Evolutionary conservation across 35 echinoderm and acorn worm species (phyloP).

Genomic region (Lytechinus variegatus): DNA sequence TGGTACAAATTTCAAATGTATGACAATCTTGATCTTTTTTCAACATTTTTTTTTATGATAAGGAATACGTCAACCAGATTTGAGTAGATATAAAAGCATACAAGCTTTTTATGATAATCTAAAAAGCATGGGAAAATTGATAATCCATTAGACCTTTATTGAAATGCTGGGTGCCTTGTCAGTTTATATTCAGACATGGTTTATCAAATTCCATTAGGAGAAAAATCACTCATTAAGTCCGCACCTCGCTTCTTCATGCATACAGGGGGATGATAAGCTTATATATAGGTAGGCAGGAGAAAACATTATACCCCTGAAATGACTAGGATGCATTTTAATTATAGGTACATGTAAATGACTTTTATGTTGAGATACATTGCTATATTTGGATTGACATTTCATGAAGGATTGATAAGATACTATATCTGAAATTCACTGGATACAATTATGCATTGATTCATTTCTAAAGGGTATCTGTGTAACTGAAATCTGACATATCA

Average conservation of each 20-base stretch:
- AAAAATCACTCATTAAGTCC: background rate
- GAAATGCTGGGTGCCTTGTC: background rate
- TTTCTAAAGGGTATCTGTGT: no score
- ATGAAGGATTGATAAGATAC: no score
- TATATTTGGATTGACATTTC: no score
- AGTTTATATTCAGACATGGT: background rate
- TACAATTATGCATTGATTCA: no score
- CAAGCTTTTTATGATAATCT: conserved; percentile 3
- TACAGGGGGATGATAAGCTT: background rate
- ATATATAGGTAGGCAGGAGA: background rate
- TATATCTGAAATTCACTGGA: no score
- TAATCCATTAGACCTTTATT: background rate
- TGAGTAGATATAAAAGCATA: background rate
- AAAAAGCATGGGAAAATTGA: background rate
- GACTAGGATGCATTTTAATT: background rate
- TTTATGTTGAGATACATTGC: no score
- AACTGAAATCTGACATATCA: no score
- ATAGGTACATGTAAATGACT: background rate
- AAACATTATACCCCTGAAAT: background rate
- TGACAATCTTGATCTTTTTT: background rate
- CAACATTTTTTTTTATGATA: background rate
- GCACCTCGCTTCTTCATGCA: background rate
- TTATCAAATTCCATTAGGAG: conserved; percentile 11
- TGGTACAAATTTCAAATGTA: background rate
- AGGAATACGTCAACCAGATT: background rate